phyloP scores from a whole-genome alignment of 2,888 invertebrate genomes.

The Chrysolina oricalcia region DNA sequence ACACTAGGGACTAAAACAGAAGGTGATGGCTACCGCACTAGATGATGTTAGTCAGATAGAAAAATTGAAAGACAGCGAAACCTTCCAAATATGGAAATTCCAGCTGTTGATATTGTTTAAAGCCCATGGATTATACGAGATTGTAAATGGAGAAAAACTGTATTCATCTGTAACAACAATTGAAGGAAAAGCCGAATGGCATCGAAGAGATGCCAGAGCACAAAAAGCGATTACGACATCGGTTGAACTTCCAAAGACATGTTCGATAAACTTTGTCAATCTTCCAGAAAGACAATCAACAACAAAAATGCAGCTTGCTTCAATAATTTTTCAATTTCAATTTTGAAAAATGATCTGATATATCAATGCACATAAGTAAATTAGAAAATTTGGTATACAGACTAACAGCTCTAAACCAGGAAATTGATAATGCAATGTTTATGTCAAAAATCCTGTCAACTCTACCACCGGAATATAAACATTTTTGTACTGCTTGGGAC shows the following conservation, averaged over 20 bases:
- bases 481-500: slow-evolving; percentile 45
- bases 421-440: slow-evolving; percentile 42
- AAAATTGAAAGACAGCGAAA: slow-evolving; percentile 25
- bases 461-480: slow-evolving; percentile 65
- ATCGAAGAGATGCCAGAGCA: slow-evolving; percentile 37
- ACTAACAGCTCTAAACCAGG: slow-evolving; percentile 38
- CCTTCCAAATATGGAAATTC: slow-evolving; percentile 43
- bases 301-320: slow-evolving; percentile 37
- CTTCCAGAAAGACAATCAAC: slow-evolving; percentile 30
- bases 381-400: slow-evolving; percentile 27
- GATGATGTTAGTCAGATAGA: slow-evolving; percentile 32
- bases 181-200: slow-evolving; percentile 35
- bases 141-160: slow-evolving; percentile 30
- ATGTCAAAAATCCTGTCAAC: slow-evolving; percentile 51
- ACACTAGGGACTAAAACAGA: neutral
- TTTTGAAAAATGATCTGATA: slow-evolving; percentile 30
- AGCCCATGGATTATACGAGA: slow-evolving; percentile 34
- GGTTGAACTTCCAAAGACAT: slow-evolving; percentile 32
- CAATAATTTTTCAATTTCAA: slow-evolving; percentile 43
- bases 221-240: slow-evolving; percentile 38
- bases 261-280: slow-evolving; percentile 37
- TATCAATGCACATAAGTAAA: slow-evolving; percentile 27
- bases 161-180: slow-evolving; percentile 31
- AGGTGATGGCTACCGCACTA: neutral
- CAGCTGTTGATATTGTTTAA: slow-evolving; percentile 39